Percentiles rank a stretch among this genome's conserved stretches.
These are phyloP conservation scores for Drosophila vallismaia DNA, from an alignment of 2,888 invertebrate species.

Conservation along the genomic window DNA sequence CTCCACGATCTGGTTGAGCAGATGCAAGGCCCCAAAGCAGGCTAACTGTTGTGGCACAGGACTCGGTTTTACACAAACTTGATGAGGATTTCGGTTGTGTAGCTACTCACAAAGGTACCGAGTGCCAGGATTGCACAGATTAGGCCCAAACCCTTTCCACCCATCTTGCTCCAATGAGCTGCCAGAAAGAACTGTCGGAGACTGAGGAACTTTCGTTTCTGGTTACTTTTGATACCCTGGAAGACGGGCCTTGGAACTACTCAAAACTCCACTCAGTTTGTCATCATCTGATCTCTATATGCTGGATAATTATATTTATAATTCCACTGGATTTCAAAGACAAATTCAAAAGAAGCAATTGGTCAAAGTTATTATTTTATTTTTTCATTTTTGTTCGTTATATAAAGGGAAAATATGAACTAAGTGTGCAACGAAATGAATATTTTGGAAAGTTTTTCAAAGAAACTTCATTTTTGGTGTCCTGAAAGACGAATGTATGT, in stretches of 20 bases:
- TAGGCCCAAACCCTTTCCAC: slow-evolving; percentile 45
- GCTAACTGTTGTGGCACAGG: slow-evolving; percentile 40
- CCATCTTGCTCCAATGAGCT: slow-evolving; percentile 47
- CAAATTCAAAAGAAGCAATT: slow-evolving; percentile 8
- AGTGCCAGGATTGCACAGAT: slow-evolving; percentile 48
- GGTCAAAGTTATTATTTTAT: neutral
- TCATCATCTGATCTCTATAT: slow-evolving; percentile 7
- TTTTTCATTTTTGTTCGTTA: neutral
- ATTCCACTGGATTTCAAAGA: neutral
- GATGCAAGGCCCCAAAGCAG: slow-evolving; percentile 53
- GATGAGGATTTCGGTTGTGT: neutral
- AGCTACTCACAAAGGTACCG: slow-evolving; percentile 55
- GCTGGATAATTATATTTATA: neutral
- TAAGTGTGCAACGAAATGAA: neutral
- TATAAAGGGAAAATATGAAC: neutral
- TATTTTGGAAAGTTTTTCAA: neutral
- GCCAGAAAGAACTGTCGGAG: slow-evolving; percentile 34
- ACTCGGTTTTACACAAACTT: neutral
- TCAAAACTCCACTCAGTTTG: slow-evolving; percentile 1
- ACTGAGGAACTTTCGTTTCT: neutral
- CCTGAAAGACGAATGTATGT: neutral
- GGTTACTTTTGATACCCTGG: neutral
- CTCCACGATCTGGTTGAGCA: slow-evolving; percentile 57
- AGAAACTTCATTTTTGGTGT: neutral
- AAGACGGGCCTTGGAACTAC: neutral